Percentiles rank a stretch among this genome's conserved stretches.
Conservation (phyloP, 2,888 invertebrate species). For the Drosophila yooni region DNA sequence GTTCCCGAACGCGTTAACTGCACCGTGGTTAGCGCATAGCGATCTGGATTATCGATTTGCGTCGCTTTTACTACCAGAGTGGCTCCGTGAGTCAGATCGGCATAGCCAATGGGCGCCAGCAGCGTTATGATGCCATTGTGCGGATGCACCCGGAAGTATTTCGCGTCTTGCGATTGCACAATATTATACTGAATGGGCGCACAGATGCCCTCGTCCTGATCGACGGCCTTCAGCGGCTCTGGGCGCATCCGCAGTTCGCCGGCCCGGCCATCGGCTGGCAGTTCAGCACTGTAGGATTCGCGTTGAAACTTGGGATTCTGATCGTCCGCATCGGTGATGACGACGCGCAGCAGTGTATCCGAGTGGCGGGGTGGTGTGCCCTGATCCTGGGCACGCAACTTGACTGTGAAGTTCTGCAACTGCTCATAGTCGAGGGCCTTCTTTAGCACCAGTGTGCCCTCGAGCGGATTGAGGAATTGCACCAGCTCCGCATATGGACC, state of each 20-base stretch:
- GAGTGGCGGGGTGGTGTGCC: constrained; percentile 92
- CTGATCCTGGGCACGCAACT: constrained; percentile 91
- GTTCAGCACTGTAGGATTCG: constrained; percentile 90
- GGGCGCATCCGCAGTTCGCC: constrained; percentile 89
- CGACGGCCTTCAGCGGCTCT: constrained; percentile 90
- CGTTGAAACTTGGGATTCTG: constrained; percentile 94
- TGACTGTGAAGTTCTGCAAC: constrained; percentile 91
- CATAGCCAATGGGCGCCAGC: constrained; percentile 81
- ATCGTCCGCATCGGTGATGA: constrained; percentile 95
- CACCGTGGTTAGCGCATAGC: constrained; percentile 94
- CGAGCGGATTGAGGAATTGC: constrained; percentile 93
- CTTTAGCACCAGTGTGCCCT: constrained; percentile 92
- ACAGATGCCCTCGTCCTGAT: constrained; percentile 87
- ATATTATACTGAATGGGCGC: constrained; percentile 85
- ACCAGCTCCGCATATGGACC: constrained; percentile 93
- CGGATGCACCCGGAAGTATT: constrained; percentile 84
- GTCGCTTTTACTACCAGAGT: constrained; percentile 93
- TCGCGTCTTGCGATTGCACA: constrained; percentile 84
- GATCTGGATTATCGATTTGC: constrained; percentile 93
- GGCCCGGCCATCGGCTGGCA: constrained; percentile 87
- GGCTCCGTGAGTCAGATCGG: constrained; percentile 88
- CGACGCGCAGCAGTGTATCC: constrained; percentile 91
- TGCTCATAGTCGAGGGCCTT: constrained; percentile 94
- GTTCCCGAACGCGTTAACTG: constrained; percentile 87
- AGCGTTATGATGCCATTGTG: constrained; percentile 83